These are phyloP conservation scores for Gymnodraco acuticeps DNA, from an alignment of 2,797 vertebrate species.

Conservation along the genomic window DNA sequence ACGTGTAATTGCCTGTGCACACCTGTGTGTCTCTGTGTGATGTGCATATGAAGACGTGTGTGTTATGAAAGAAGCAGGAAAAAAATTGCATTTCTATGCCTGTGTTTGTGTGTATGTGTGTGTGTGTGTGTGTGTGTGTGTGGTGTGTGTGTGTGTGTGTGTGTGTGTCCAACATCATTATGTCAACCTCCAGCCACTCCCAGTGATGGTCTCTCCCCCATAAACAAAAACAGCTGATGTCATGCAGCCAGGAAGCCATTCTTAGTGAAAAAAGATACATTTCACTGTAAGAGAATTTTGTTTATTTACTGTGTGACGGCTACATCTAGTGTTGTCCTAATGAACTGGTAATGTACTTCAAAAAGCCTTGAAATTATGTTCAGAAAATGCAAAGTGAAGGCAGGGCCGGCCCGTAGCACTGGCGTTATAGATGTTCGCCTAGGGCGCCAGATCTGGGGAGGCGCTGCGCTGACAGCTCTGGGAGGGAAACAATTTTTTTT, in stretches of 20 bases:
- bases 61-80: constrained; percentile 9
- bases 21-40: not conserved
- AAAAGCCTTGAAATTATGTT: constrained; percentile 9
- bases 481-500: too few relatives aligned
- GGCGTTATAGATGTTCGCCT: too few relatives aligned
- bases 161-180: constrained; percentile 43
- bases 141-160: not conserved
- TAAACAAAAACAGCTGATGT: constrained; percentile 59
- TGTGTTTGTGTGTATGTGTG: constrained; percentile 12
- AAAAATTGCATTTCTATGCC: not conserved
- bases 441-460: too few relatives aligned
- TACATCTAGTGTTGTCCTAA: constrained; percentile 43
- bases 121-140: constrained; percentile 24
- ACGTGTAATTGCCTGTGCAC: too few relatives aligned
- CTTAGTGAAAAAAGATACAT: constrained; percentile 20
- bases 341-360: constrained; percentile 20
- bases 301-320: constrained; percentile 35
- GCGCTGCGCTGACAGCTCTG: too few relatives aligned
- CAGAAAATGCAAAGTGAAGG: not conserved
- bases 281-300: not conserved
- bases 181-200: constrained; percentile 47
- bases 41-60: constrained; percentile 17
- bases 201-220: constrained; percentile 27
- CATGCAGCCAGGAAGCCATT: constrained; percentile 51
- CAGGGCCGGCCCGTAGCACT: too few relatives aligned